Evolutionary conservation across 1,140 invertebrate genomes (phyloP).

Genomic region (Dreissena polymorpha): DNA sequence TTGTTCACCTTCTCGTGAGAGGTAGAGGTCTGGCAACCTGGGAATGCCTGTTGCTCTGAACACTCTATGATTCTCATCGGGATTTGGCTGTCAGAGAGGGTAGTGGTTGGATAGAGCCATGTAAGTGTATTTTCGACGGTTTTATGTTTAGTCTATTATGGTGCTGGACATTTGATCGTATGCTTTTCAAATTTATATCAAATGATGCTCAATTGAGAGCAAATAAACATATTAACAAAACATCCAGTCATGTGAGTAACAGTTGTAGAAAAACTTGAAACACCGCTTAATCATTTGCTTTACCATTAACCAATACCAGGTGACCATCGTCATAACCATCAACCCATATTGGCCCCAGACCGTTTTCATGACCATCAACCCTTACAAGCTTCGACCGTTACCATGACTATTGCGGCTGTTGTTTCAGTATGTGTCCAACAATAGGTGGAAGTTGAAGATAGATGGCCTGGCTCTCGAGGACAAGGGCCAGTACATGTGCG

Average conservation of each 20-base stretch:
- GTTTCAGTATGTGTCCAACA: conserved; percentile 17
- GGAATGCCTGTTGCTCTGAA: neutral
- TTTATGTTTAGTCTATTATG: no score
- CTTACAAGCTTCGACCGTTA: neutral
- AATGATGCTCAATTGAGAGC: no score
- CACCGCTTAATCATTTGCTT: neutral
- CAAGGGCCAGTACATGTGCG: conserved; percentile 23
- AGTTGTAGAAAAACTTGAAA: no score
- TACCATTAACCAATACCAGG: neutral
- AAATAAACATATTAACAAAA: no score
- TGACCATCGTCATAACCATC: neutral
- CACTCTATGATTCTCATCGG: no score
- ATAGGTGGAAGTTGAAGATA: conserved; percentile 14
- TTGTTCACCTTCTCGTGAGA: neutral
- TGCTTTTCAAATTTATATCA: no score
- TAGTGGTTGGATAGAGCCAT: neutral
- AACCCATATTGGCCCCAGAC: neutral
- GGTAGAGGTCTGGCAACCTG: neutral
- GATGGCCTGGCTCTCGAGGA: conserved; percentile 13
- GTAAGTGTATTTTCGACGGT: neutral
- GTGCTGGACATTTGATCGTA: no score
- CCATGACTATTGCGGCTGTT: neutral
- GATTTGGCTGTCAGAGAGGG: neutral
- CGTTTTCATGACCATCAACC: conserved; percentile 9
- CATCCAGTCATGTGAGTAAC: no score